phyloP scores from a whole-genome alignment of 2,797 vertebrate genomes.

The Gambusia yucatana region DNA sequence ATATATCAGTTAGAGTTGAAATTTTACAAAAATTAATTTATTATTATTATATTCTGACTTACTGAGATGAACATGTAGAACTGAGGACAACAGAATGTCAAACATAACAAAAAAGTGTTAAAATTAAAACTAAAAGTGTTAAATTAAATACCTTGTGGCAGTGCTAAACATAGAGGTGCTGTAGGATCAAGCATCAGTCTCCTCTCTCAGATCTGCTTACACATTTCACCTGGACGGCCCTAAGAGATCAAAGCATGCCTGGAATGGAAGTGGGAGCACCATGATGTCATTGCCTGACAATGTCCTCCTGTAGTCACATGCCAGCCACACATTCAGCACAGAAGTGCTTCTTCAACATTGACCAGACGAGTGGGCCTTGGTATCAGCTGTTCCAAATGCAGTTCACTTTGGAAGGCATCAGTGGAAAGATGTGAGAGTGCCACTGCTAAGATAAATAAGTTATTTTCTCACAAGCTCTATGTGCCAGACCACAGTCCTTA shows the following conservation, averaged over 20 bases:
- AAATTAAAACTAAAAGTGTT: not conserved
- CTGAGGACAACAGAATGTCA: slow-evolving; percentile 1
- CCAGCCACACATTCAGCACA: slow-evolving; percentile 60
- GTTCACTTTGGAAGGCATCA: slow-evolving; percentile 68
- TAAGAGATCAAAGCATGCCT: slow-evolving; percentile 63
- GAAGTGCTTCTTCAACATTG: slow-evolving; percentile 60
- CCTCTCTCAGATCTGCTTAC: slow-evolving; percentile 28
- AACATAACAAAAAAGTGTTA: not conserved
- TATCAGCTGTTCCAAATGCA: slow-evolving; percentile 77
- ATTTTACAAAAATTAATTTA: not conserved
- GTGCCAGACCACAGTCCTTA: slow-evolving; percentile 49
- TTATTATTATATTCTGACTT: not conserved
- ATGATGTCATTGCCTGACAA: slow-evolving; percentile 63
- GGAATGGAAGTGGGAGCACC: slow-evolving; percentile 49
- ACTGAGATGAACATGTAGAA: not conserved
- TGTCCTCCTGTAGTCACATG: slow-evolving; percentile 50
- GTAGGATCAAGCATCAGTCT: slow-evolving; percentile 31
- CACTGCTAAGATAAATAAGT: slow-evolving; percentile 75
- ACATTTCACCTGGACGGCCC: slow-evolving; percentile 64
- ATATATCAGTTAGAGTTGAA: not conserved
- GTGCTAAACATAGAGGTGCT: slow-evolving; percentile 21
- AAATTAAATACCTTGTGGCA: slow-evolving; percentile 6
- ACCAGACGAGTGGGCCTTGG: slow-evolving; percentile 61
- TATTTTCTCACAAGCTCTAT: slow-evolving; percentile 72
- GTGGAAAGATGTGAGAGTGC: slow-evolving; percentile 69